Evolutionary conservation across 1,140 invertebrate species (phyloP), one percentile per base, ranked within the genome.

Genomic region (Drosophila azteca): DNA sequence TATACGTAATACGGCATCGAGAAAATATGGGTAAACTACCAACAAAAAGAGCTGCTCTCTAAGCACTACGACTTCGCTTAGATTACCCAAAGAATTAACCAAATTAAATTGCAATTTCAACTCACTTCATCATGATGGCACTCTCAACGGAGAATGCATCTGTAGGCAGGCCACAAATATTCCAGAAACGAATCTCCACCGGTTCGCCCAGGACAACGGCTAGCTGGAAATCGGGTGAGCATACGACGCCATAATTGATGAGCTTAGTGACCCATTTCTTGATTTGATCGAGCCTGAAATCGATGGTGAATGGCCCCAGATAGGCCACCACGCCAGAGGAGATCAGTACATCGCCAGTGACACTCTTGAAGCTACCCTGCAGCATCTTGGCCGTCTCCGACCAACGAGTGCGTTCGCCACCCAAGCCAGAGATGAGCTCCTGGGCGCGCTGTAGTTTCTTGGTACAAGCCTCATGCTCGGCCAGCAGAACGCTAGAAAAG

Each of bases 91-190:
- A 20, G 17, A 20, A 20, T 20, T 20, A 20, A 20, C 17, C 17
- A 20, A 20, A 20, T 20, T 20, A 20, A 20, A 20, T 26, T 5
- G 24, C 0, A 22, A 22, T 0, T 65, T 26, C 24, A 5, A 90
- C 90, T 91, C 91, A 96, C 95, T 94, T 94, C 52, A 97, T 95
- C 84, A 99, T 98, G 74, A 99, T 97, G 52, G 95, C 97, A 91
- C 98, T 99, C 77, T 99, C 97, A 53, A 98, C 93, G 17, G 97
- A 98, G 91, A 98, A 99, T 22, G 94, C 94, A 90, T 99, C 98
- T 20, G 94, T 95, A 0, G 98, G 97, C 45, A 99, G 90, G 0
- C 97, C 97, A 72, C 94, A 95, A 53, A 98, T 98, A 79, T 97
- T 98, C 98, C 98, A 99, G 48, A 96, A 94, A 84, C 96, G 94